Percentiles rank a stretch among this genome's conserved stretches.
phyloP scores from a whole-genome alignment of 2,113 vertebrate species.

The Dipodomys spectabilis region DNA sequence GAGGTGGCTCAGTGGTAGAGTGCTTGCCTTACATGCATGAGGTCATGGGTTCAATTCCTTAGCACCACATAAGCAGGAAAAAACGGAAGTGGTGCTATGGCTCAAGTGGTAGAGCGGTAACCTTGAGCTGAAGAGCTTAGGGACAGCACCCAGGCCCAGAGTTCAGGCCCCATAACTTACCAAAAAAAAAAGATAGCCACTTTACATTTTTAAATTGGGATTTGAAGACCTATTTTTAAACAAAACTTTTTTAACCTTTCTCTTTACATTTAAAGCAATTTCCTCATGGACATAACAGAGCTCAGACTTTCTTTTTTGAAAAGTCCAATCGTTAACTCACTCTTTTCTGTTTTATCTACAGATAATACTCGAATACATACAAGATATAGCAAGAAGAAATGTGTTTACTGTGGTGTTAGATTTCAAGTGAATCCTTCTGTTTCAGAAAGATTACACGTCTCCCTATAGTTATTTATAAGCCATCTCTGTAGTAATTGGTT shows the following conservation, averaged over 20 bases:
- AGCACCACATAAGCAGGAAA: no score
- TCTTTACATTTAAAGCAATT: conserved; percentile 3
- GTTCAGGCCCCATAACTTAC: no score
- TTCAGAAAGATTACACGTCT: conserved; percentile 1
- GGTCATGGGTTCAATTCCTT: no score
- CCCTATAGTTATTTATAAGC: not conserved
- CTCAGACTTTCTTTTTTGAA: not conserved
- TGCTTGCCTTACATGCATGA: no score
- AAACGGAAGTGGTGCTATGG: no score
- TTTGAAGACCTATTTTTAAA: not conserved
- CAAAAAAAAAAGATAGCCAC: not conserved
- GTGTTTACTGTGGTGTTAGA: not conserved
- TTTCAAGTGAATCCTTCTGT: not conserved
- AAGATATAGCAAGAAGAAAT: conserved; percentile 7
- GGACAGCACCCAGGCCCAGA: no score
- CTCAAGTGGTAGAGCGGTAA: no score
- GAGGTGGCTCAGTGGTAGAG: no score
- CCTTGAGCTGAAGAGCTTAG: no score
- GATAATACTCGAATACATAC: not conserved
- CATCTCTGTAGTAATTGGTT: not conserved
- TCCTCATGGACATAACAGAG: not conserved
- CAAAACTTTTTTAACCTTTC: not conserved
- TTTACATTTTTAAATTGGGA: not conserved
- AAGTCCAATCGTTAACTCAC: not conserved
- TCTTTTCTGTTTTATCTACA: not conserved